Base-by-base conservation (phyloP, 2,797 vertebrate species). In the Rhodeus uyekii region DNA sequence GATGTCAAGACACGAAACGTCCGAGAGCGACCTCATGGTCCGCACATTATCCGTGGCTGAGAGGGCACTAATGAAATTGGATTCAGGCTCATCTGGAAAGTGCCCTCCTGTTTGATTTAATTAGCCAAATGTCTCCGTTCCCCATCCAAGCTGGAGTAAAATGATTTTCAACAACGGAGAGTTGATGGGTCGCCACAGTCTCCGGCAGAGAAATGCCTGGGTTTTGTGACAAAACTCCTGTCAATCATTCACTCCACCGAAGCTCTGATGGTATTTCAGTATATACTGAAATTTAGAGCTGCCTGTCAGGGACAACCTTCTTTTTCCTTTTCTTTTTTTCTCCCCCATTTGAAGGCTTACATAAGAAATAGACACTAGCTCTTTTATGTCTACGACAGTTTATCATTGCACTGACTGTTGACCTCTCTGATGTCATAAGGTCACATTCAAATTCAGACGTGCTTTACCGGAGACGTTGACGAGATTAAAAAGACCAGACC, bases 41-140 rank as follows among this genome's bases (percentile, higher is more conserved):
- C 34, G 63, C 55, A 82, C 29, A 88, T 88, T 86, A 87, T 89
- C 89, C 83, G 81, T 86, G 86, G 88, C 90, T 74, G 74, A 89
- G 89, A 90, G 68, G 78, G 34, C 53, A 82, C 63, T 86, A 86
- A 88, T 92, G 87, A 90, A 90, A 93, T 93, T 90, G 89, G 88
- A 86, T 90, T 91, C 87, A 84, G 82, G 85, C 88, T 91, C 87
- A 91, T 92, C 84, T 91, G 87, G 85, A 87, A 83, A 89, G 78
- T 89, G 85, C 81, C 74, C 61, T 78, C 75, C 55, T 34, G 61
- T 86, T 87, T 83, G 71, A 85, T 87, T 86, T 82, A 83, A 86
- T 89, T 87, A 86, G 80, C 84, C 86, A 82, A 84, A 84, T 84
- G 76, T 81, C 65, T 84, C 67, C 7, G 16, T 42, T 76, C 76